Percentiles rank a stretch among this genome's conserved stretches.
phyloP scores from a whole-genome alignment of 2,888 invertebrate genomes.

The Therioaphis trifolii region DNA sequence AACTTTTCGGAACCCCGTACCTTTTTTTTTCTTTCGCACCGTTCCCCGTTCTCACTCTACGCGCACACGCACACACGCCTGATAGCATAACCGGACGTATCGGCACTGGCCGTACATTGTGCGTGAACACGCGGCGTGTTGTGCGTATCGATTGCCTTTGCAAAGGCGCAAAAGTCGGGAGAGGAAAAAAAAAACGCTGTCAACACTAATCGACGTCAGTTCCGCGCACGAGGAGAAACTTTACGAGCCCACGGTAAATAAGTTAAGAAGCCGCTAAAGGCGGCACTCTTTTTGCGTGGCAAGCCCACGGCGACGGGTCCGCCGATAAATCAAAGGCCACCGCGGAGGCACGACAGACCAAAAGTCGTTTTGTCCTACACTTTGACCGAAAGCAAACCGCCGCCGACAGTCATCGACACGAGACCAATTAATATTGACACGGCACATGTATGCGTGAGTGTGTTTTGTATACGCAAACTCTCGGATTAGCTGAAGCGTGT shows the following conservation, averaged over 20 bases:
- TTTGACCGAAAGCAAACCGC: neutral
- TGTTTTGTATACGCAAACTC: too few species aligned
- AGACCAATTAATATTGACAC: neutral
- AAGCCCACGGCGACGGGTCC: too few species aligned
- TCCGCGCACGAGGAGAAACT: neutral
- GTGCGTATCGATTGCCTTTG: neutral
- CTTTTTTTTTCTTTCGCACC: slow-evolving; percentile 1
- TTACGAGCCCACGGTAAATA: neutral
- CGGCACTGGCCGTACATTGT: too few species aligned
- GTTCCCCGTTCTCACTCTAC: neutral
- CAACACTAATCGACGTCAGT: neutral
- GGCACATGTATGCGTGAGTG: neutral
- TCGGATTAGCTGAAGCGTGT: too few species aligned
- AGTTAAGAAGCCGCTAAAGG: neutral
- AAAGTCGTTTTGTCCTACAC: slow-evolving; percentile 25
- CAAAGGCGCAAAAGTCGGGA: neutral
- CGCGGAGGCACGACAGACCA: neutral
- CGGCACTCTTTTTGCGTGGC: too few species aligned
- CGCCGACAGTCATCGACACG: neutral
- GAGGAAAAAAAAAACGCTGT: neutral
- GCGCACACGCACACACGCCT: neutral
- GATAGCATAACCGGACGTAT: neutral
- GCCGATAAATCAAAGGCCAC: slow-evolving; percentile 22
- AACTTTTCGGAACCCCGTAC: slow-evolving; percentile 38
- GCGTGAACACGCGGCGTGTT: neutral